phyloP scores from a whole-genome alignment of 2,888 invertebrate genomes.

The Aspidiotus destructor region DNA sequence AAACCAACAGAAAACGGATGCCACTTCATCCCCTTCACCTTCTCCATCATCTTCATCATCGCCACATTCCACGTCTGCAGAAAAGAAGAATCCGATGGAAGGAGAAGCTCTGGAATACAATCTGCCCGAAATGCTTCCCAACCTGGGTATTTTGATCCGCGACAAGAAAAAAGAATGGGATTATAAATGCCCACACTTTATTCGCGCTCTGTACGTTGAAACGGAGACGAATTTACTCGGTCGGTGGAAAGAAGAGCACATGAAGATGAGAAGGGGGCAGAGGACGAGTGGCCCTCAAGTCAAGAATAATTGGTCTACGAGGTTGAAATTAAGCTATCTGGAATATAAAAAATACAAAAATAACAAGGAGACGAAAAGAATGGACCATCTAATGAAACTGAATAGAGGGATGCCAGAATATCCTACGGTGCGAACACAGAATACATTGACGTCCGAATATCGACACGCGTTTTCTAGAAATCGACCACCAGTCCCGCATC shows the following conservation, averaged over 20 bases:
- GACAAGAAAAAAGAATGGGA: constrained; percentile 22
- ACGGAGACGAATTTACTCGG: constrained; percentile 9
- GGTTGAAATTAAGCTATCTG: constrained; percentile 5
- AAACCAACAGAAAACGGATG: too few species aligned
- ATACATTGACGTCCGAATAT: constrained; percentile 14
- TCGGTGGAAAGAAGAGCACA: constrained; percentile 6
- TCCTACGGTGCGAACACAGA: background rate
- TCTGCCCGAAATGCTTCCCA: constrained; percentile 18
- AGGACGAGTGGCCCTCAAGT: background rate
- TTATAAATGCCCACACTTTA: constrained; percentile 16
- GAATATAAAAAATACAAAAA: constrained; percentile 5
- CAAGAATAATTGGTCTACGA: constrained; percentile 7
- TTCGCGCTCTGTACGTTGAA: constrained; percentile 24
- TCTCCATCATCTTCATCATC: too few species aligned
- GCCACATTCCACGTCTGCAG: background rate
- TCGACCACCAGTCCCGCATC: constrained; percentile 12
- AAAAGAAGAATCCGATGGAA: background rate
- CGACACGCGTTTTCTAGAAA: constrained; percentile 16
- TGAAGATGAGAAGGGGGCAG: background rate
- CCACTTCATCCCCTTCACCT: too few species aligned
- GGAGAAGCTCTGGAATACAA: constrained; percentile 17
- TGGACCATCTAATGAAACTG: constrained; percentile 2
- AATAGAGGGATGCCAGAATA: constrained; percentile 9
- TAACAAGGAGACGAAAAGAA: constrained; percentile 1
- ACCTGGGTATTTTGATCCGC: constrained; percentile 2